Evolutionary conservation across 2,888 invertebrate species (phyloP), one percentile per base, ranked within the genome.

Genomic region (Sminthurinus aureus): DNA sequence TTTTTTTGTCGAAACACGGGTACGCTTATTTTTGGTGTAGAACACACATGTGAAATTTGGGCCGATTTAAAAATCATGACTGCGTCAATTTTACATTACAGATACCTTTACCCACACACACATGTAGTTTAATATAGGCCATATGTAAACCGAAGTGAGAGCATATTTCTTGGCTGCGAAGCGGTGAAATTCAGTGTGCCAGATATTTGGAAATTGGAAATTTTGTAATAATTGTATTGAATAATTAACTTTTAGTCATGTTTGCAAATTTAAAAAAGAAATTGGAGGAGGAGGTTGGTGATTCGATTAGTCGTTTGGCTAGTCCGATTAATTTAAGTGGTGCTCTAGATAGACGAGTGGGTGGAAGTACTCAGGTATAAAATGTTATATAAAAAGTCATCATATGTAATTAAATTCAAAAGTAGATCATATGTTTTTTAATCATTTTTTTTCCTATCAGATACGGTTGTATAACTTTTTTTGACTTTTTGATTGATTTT

Each of bases 201-300:
- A n/a, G n/a, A n/a, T n/a, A n/a, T n/a, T n/a, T n/a, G n/a, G n/a
- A n/a, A n/a, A n/a, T n/a, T n/a, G n/a, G 38, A 38, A 38, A 38
- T 38, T 38, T 38, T 38, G 38, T 6, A 38, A 38, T 38, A 38
- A 38, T 3, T 58, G 13, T 58, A 58, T 58, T 58, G n/a, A n/a
- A n/a, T 13, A 58, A 58, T 58, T 58, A 58, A 58, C n/a, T 38
- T 38, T 38, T 69, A 69, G 51, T 26, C 22, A 96, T 96, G 96
- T 96, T 96, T 91, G 94, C 95, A 80, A 95, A 95, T 89, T 91
- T 96, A 87, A 96, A 96, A 91, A 96, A 96, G 92, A 96, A 96
- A 89, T 94, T 95, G 89, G 96, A 96, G 90, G 96, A 96, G 92
- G 88, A 84, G 51, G 85, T 85, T 22, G 84, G 88, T 1, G 58